Evolutionary conservation across 1,140 invertebrate genomes (phyloP).

Genomic region (Drosophila kanapiae): DNA sequence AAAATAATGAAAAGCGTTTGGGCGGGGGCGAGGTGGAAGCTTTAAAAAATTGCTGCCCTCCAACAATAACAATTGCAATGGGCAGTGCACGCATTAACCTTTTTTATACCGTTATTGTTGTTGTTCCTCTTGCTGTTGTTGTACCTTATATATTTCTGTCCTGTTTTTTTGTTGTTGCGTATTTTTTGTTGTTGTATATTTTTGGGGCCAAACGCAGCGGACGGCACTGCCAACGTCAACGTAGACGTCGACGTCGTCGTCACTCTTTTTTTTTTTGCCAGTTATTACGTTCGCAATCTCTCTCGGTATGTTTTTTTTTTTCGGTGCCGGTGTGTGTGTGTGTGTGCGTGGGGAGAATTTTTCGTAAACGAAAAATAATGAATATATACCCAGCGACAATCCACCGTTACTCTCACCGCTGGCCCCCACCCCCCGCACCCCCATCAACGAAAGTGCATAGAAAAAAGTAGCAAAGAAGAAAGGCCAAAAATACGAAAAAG

Average conservation of each 20-base stretch:
- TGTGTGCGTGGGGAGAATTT: slow-evolving; percentile 66
- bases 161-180: slow-evolving; percentile 6
- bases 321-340: slow-evolving; percentile 27
- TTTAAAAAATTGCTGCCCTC: slow-evolving; percentile 74
- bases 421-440: slow-evolving; percentile 2
- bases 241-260: slow-evolving; percentile 56
- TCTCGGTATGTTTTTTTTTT: slow-evolving; percentile 46
- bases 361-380: slow-evolving; percentile 85
- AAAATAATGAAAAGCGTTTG: slow-evolving; percentile 36
- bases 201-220: slow-evolving; percentile 67
- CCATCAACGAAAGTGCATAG: slow-evolving; percentile 65
- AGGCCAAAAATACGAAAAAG: slow-evolving; percentile 71
- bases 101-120: slow-evolving; percentile 47
- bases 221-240: slow-evolving; percentile 48
- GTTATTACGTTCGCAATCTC: slow-evolving; percentile 80
- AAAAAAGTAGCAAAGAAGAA: slow-evolving; percentile 82
- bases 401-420: neutral
- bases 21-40: slow-evolving; percentile 42
- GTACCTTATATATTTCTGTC: slow-evolving; percentile 41
- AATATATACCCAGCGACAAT: slow-evolving; percentile 76
- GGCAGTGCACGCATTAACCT: slow-evolving; percentile 77
- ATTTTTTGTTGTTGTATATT: slow-evolving; percentile 49
- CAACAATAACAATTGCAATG: slow-evolving; percentile 62
- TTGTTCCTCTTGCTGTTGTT: slow-evolving; percentile 4
- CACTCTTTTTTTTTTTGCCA: slow-evolving; percentile 64